Evolutionary conservation across 2,113 vertebrate genomes (phyloP).

Genomic region (Maccullochella peelii): DNA sequence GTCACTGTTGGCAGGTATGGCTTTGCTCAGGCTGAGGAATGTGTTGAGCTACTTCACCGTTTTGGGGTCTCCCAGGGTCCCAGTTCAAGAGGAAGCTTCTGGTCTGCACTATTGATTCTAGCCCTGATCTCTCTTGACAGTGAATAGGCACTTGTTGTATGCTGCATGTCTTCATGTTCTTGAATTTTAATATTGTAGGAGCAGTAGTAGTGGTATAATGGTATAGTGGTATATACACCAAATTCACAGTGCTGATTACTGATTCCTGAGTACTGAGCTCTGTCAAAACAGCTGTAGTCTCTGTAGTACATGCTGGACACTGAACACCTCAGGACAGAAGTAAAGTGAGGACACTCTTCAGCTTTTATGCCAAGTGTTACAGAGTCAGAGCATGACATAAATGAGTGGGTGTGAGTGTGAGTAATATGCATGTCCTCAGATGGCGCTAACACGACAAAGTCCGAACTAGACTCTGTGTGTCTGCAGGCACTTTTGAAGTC

Average conservation of each 20-base stretch:
- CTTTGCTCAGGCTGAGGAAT: conserved; percentile 65
- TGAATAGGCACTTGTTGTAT: conserved; percentile 10
- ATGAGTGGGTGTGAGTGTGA: conserved; percentile 51
- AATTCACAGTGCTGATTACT: not conserved
- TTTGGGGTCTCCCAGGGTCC: conserved; percentile 28
- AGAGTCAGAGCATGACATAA: conserved; percentile 42
- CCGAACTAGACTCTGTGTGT: not conserved
- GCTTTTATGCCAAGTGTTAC: conserved; percentile 36
- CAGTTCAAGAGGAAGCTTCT: conserved; percentile 43
- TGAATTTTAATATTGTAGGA: not conserved
- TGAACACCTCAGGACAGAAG: conserved; percentile 30
- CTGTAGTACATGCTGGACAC: not conserved
- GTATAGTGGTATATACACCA: not conserved
- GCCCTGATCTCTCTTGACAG: conserved; percentile 19
- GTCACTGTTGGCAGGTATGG: conserved; percentile 67
- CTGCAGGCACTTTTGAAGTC: conserved; percentile 16
- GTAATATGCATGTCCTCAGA: conserved; percentile 29
- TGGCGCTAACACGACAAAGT: conserved; percentile 22
- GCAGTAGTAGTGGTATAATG: not conserved
- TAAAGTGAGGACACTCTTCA: conserved; percentile 15
- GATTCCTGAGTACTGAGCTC: not conserved
- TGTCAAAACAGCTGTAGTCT: not conserved
- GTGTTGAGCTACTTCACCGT: conserved; percentile 48
- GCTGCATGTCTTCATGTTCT: not conserved
- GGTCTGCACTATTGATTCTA: conserved; percentile 20